These are phyloP conservation scores for Alligator sinensis DNA, from an alignment of 2,113 vertebrate species.

Conservation along the genomic window DNA sequence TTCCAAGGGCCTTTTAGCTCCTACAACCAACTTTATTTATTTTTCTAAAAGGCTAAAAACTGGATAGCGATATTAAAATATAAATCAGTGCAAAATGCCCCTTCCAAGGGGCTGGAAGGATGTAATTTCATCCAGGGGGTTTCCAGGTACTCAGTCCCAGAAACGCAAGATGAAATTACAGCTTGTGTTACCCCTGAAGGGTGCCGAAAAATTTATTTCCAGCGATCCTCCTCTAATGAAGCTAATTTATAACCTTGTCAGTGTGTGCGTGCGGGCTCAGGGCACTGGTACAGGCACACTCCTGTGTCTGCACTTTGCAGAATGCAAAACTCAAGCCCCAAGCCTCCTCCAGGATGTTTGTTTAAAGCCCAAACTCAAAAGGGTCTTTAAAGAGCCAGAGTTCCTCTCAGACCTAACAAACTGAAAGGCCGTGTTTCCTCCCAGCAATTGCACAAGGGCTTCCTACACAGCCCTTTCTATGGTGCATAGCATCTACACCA, in stretches of 20 bases:
- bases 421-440: not conserved
- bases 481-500: not conserved
- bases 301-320: not conserved
- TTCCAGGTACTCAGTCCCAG: not conserved
- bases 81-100: not conserved
- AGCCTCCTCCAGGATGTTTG: constrained; percentile 57
- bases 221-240: constrained; percentile 57
- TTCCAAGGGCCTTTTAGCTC: not conserved
- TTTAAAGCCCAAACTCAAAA: constrained; percentile 54
- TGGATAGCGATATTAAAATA: not conserved
- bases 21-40: accelerated
- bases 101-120: not conserved
- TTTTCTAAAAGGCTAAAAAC: not conserved
- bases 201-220: constrained; percentile 55
- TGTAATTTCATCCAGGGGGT: not conserved
- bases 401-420: constrained; percentile 21
- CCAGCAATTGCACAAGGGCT: not conserved
- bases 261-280: not conserved
- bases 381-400: constrained; percentile 42
- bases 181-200: not conserved
- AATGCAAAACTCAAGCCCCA: constrained; percentile 21
- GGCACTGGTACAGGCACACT: not conserved
- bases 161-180: constrained; percentile 49
- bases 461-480: not conserved
- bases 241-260: constrained; percentile 68